Base-by-base conservation (phyloP, 2,113 vertebrate genomes). In the Myrmophylax atrothorax region DNA sequence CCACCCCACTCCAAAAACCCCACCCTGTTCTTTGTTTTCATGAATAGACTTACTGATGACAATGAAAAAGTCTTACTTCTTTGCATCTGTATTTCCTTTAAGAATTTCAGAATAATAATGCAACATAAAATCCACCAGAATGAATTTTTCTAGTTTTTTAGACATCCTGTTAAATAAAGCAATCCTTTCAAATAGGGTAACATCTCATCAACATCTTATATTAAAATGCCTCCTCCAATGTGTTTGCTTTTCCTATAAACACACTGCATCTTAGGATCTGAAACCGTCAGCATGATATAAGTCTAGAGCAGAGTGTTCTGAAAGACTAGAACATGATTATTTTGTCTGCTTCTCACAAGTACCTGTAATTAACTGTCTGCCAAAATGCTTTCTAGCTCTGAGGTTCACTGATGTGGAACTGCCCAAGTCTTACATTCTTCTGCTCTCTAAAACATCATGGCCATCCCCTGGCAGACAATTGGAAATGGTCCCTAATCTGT, bases 1-100 rank as follows among this genome's bases (percentile, higher is more conserved):
- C 3, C 5, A 31, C 6, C 3, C 13, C 1, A 29, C 16, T 26
- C 7, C 15, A n/a, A 22, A 47, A 23, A 3, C 1, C 3, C 8
- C 10, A 60, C 5, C 4, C 10, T 62, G 3, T 37, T 68, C 18
- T 70, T 46, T 46, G 3, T 40, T 88, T 63, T 52, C 35, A 18
- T 44, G 35, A 87, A 70, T 11, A 90, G 19, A 25, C 31, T 67
- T 79, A 56, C 4, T 33, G 24, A 64, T 20, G 9, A 3, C 16
- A 73, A 49, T 64, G 14, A 68, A 81, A 67, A 93, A 9, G 12
- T 56, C 29, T 79, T 63, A 29, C 10, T 66, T 89, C 19, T 86
- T 70, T 47, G 23, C 15, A 74, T 55, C 28, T 91, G 20, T 66
- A 31, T 68, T 64, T 78, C 40, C 14, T 74, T 62, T 55, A 62